Evolutionary conservation across 1,140 invertebrate species (phyloP), one percentile per base, ranked within the genome.

Genomic region (Dendroctonus ponderosae): DNA sequence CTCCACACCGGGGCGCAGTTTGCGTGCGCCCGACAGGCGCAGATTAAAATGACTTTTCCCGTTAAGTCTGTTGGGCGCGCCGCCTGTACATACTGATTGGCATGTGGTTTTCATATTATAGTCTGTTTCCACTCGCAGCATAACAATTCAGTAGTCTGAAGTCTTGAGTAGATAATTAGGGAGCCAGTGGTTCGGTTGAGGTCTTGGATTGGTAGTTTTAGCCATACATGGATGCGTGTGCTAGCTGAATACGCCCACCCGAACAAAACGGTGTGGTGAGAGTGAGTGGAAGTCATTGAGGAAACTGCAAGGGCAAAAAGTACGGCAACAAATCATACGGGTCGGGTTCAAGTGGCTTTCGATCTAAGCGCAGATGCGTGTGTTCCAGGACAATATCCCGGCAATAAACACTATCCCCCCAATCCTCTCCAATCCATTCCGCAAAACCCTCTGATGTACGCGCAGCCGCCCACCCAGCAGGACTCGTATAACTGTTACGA

Each of bases 401-500:
- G 79, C 71, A 78, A 78, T 71, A 79, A 79, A 71, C 74, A 80
- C 63, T 78, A 79, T 71, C 72, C 76, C 50, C 59, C 72, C 41
- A 67, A 74, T 58, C 76, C 78, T 59, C 72, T 78, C 65, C 78
- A 70, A 50, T 52, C 64, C 40, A 62, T 57, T 51, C 60, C 66
- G 15, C 52, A 51, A 37, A 41, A 37, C 52, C 51, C 51, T n/a
- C 26, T 57, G 51, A 39, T 64, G 39, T 57, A 54, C 60, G 76
- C 78, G 56, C 26, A 26, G 26, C 26, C 26, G 26, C 26, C 26
- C 26, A 26, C 26, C 74, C 26, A 26, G 26, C 78, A 67, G 44
- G 9, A 46, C 44, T 2, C 12, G 79, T 83, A 84, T 80, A 85
- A 83, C 80, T 84, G 83, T 83, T 85, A 84, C 76, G 83, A 85